These are phyloP conservation scores for Hippopotamus amphibius DNA, from an alignment of 2,113 vertebrate species.

Conservation along the genomic window DNA sequence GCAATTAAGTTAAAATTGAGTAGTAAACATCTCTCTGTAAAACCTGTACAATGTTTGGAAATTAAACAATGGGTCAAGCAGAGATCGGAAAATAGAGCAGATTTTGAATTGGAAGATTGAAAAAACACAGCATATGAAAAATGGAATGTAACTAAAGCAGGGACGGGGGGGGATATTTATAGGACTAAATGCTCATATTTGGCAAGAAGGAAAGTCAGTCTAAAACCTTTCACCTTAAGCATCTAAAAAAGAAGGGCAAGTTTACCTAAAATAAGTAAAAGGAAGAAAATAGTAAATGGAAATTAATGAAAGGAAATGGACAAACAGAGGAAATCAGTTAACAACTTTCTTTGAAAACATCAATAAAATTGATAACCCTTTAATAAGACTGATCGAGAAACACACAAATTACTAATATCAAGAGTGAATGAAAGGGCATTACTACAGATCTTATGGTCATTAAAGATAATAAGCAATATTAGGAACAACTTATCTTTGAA, in stretches of 20 bases:
- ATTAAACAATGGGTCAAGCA: background rate
- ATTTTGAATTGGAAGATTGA: background rate
- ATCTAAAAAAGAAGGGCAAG: background rate
- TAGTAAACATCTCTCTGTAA: background rate
- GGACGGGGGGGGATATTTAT: background rate
- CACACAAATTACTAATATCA: background rate
- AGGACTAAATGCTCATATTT: background rate
- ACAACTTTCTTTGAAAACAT: background rate
- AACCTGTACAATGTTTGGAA: background rate
- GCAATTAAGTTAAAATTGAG: background rate
- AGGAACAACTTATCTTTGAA: background rate
- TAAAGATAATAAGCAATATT: background rate
- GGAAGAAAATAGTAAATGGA: background rate
- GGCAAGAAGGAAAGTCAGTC: background rate
- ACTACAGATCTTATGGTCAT: conserved; percentile 9
- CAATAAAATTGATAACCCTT: background rate
- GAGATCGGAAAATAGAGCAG: background rate
- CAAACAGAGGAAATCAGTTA: background rate
- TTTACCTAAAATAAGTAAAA: conserved; percentile 27
- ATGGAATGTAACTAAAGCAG: background rate
- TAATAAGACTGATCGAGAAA: background rate
- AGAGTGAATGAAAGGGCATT: background rate
- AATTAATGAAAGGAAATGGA: conserved; percentile 30
- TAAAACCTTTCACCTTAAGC: background rate
- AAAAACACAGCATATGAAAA: background rate